Evolutionary conservation across 2,113 vertebrate species (phyloP).

Genomic region (Coracopsis vasa): DNA sequence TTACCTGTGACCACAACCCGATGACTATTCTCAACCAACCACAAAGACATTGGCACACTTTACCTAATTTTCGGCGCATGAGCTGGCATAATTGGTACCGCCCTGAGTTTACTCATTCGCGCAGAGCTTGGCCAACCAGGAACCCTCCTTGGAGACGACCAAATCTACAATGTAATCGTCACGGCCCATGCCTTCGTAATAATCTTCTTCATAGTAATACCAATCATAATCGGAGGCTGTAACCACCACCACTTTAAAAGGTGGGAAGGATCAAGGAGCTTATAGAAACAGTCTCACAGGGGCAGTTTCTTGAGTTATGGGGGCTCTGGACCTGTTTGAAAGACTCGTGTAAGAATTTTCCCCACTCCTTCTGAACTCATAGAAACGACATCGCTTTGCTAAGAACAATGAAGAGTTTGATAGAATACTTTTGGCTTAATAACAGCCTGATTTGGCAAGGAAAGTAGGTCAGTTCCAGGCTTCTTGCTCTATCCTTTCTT

Average conservation of each 20-base stretch:
- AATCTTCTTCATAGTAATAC: not conserved
- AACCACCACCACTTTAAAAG: not conserved
- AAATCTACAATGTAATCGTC: fast-evolving
- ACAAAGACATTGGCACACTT: fast-evolving
- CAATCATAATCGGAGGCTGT: not conserved
- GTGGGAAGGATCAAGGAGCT: slow-evolving; percentile 30
- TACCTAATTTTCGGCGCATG: fast-evolving
- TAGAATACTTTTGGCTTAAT: slow-evolving; percentile 29
- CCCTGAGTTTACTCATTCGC: fast-evolving
- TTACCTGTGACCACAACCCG: not conserved
- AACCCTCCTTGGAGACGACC: fast-evolving
- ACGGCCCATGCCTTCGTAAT: not conserved
- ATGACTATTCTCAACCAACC: not conserved
- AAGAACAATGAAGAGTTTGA: slow-evolving; percentile 43
- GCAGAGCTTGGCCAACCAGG: fast-evolving
- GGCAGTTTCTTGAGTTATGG: not conserved
- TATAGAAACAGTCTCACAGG: not conserved
- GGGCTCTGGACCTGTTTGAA: slow-evolving; percentile 1
- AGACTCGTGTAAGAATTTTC: not conserved
- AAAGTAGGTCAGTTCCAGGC: slow-evolving; percentile 40
- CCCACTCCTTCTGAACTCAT: not conserved
- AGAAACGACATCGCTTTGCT: slow-evolving; percentile 13
- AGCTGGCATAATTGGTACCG: fast-evolving
- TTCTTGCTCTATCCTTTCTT: slow-evolving; percentile 11
- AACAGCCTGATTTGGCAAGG: slow-evolving; percentile 14